Evolutionary conservation across 2,797 vertebrate species (phyloP).

Genomic region (Odontamblyopus lacepedii): DNA sequence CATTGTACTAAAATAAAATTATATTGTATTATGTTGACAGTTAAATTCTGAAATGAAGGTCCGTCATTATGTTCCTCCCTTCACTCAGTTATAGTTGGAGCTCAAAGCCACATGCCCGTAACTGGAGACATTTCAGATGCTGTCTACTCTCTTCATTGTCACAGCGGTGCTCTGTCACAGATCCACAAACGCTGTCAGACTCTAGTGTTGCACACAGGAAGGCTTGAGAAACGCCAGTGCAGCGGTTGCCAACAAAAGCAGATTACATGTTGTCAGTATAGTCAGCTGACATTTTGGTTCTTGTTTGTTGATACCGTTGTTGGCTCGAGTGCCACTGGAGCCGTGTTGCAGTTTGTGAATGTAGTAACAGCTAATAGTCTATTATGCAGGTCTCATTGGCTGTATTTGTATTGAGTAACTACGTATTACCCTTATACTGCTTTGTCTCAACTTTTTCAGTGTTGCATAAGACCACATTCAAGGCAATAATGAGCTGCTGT

Average conservation of each 20-base stretch:
- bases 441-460: background rate
- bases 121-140: conserved; percentile 1
- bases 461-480: background rate
- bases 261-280: background rate
- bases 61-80: background rate
- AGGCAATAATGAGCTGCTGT: background rate
- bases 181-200: background rate
- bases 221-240: background rate
- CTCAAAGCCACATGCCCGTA: background rate
- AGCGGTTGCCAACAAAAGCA: background rate
- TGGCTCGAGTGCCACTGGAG: background rate
- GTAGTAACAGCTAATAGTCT: background rate
- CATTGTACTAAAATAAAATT: too few relatives aligned
- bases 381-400: background rate
- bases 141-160: background rate
- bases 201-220: background rate
- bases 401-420: background rate
- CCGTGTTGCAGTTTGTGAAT: background rate
- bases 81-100: background rate
- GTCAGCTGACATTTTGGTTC: conserved; percentile 7
- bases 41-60: background rate
- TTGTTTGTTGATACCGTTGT: background rate
- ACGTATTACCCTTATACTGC: background rate
- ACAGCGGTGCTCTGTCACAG: background rate
- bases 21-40: background rate